Evolutionary conservation across 2,888 invertebrate genomes (phyloP).

Genomic region (Drosophila prolongata): DNA sequence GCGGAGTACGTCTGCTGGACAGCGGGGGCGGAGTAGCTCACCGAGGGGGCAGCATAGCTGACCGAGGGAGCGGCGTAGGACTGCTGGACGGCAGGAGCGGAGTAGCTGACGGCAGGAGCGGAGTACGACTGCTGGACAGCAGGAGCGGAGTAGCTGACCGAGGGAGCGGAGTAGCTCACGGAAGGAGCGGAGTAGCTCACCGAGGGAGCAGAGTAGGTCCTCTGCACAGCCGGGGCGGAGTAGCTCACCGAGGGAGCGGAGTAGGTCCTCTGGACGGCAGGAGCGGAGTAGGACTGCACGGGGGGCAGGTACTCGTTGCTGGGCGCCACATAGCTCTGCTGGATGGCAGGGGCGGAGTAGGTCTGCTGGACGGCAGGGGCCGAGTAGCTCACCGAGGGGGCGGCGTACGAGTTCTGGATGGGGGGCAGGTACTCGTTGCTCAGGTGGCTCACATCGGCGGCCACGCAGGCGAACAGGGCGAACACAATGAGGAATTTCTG

Average conservation of each 20-base stretch:
- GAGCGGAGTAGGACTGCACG: constrained; percentile 53
- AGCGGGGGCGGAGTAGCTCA: constrained; percentile 44
- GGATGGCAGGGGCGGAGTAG: constrained; percentile 57
- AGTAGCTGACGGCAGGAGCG: constrained; percentile 49
- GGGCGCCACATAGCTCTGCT: constrained; percentile 41
- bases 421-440: constrained; percentile 77
- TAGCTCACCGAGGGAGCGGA: constrained; percentile 56
- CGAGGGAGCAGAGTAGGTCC: constrained; percentile 41
- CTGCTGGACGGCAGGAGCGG: constrained; percentile 42
- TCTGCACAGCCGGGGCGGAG: constrained; percentile 35
- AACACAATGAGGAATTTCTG: constrained; percentile 82
- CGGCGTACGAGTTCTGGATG: constrained; percentile 39
- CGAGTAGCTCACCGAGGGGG: constrained; percentile 48
- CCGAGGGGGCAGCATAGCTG: constrained; percentile 49
- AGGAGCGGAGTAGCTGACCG: constrained; percentile 55
- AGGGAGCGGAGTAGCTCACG: constrained; percentile 48
- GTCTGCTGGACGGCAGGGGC: constrained; percentile 40
- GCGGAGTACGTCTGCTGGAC: constrained; percentile 54
- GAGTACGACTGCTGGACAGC: constrained; percentile 40
- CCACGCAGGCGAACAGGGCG: constrained; percentile 77
- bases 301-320: constrained; percentile 48
- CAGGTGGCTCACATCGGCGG: constrained; percentile 83
- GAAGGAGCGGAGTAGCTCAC: constrained; percentile 45
- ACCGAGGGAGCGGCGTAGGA: constrained; percentile 43
- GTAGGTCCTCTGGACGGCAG: constrained; percentile 52